Evolutionary conservation across 2,888 invertebrate species (phyloP).

Genomic region (Melanostoma mellinum): DNA sequence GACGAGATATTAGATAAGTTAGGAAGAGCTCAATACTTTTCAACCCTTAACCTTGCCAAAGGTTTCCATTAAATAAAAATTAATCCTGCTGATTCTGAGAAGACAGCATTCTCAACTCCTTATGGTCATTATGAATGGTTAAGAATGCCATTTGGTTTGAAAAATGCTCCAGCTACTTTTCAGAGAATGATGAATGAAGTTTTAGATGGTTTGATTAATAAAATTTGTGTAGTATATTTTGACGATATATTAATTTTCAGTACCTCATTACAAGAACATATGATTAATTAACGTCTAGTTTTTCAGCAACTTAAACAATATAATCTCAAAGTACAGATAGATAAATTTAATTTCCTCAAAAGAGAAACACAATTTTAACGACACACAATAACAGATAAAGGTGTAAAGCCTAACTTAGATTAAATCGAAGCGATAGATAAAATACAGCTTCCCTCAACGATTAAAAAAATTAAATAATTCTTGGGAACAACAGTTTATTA

Average conservation of each 20-base stretch:
- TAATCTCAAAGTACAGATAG: slow-evolving; percentile 39
- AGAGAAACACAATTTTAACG: slow-evolving; percentile 40
- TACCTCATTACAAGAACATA: slow-evolving; percentile 37
- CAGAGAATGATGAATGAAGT: slow-evolving; percentile 19
- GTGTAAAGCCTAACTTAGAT: slow-evolving; percentile 25
- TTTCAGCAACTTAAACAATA: slow-evolving; percentile 14
- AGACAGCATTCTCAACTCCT: slow-evolving; percentile 14
- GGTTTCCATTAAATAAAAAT: slow-evolving; percentile 40
- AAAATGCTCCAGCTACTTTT: slow-evolving; percentile 13
- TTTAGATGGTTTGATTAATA: slow-evolving; percentile 26
- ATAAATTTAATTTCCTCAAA: slow-evolving; percentile 38
- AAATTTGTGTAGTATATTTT: slow-evolving; percentile 41
- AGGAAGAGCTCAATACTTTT: slow-evolving; percentile 33
- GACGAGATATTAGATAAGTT: slow-evolving; percentile 36
- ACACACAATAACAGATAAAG: slow-evolving; percentile 16
- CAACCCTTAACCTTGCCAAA: slow-evolving; percentile 29
- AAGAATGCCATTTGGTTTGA: not conserved
- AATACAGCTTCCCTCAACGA: slow-evolving; percentile 30
- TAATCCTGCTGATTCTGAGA: not conserved
- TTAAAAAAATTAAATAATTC: slow-evolving; percentile 47
- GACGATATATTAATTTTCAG: slow-evolving; percentile 50
- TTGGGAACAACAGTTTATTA: slow-evolving; percentile 50
- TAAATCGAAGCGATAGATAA: slow-evolving; percentile 20
- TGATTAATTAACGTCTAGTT: slow-evolving; percentile 10
- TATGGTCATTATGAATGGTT: slow-evolving; percentile 15